Percentiles rank a stretch among this genome's conserved stretches.
Evolutionary conservation across 2,113 vertebrate species (phyloP).

Genomic region (Anthoscopus minutus): DNA sequence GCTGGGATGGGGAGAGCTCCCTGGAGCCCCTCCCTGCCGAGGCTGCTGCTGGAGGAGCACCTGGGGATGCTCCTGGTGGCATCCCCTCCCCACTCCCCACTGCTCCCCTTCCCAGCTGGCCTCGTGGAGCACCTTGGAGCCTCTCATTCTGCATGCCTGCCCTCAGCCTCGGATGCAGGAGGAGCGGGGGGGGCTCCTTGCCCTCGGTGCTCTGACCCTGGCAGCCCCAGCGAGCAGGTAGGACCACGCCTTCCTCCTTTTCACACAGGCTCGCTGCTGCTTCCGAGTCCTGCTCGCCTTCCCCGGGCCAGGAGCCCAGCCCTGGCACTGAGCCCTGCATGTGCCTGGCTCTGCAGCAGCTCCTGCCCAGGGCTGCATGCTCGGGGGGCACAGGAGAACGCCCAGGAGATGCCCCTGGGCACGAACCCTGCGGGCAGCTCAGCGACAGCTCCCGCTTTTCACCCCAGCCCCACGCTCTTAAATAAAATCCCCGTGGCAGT

Average conservation of each 20-base stretch:
- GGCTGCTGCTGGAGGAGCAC: not conserved
- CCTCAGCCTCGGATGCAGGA: not conserved
- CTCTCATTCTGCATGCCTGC: rapidly evolving
- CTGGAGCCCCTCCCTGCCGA: not conserved
- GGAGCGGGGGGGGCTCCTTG: not conserved
- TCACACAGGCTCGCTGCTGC: rapidly evolving
- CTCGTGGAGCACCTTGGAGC: not conserved
- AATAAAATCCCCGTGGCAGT: rapidly evolving
- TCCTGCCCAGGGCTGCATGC: not conserved
- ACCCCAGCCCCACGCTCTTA: not conserved
- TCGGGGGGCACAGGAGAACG: not conserved
- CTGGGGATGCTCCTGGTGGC: rapidly evolving
- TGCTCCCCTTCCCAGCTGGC: not conserved
- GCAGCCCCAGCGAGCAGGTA: not conserved
- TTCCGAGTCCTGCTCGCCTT: not conserved
- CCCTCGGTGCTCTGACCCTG: not conserved
- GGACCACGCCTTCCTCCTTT: not conserved
- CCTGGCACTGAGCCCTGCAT: not conserved
- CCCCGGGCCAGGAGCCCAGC: not conserved
- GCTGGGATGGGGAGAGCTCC: not conserved
- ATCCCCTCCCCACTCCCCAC: rapidly evolving
- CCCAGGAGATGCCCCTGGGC: rapidly evolving
- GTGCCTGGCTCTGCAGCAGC: not conserved
- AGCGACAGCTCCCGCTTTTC: not conserved
- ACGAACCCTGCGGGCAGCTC: not conserved